phyloP scores from a whole-genome alignment of 2,797 vertebrate genomes.

The Dicrostonyx torquatus region DNA sequence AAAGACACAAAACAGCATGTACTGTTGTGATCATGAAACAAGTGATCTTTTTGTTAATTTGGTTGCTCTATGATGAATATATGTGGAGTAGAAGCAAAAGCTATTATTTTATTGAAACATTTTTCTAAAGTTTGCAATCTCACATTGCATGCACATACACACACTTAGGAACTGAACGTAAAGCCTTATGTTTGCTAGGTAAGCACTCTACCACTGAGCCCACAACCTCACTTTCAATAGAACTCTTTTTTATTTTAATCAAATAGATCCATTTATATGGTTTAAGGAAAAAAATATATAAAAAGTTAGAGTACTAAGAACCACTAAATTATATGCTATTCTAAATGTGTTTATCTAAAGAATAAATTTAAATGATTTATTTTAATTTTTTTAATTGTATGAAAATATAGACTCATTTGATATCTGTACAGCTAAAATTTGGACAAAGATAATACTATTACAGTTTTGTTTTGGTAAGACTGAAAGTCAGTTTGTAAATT shows the following conservation, averaged over 20 bases:
- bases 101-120: neutral
- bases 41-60: neutral
- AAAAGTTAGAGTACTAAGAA: neutral
- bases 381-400: neutral
- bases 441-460: conserved; percentile 27
- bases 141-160: neutral
- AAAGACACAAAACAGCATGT: neutral
- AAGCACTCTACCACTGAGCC: neutral
- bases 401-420: conserved; percentile 19
- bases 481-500: conserved; percentile 30
- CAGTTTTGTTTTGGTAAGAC: neutral
- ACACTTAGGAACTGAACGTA: neutral
- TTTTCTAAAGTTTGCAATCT: conserved; percentile 4
- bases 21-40: neutral
- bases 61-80: neutral
- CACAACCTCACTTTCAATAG: neutral
- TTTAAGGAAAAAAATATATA: conserved; percentile 32
- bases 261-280: neutral
- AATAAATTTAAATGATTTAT: neutral
- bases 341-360: neutral
- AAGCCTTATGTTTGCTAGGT: neutral
- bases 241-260: neutral
- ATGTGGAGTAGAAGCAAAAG: neutral
- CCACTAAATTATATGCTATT: neutral
- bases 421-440: conserved; percentile 2